phyloP scores from a whole-genome alignment of 2,797 vertebrate species.

The Dicrostonyx torquatus region DNA sequence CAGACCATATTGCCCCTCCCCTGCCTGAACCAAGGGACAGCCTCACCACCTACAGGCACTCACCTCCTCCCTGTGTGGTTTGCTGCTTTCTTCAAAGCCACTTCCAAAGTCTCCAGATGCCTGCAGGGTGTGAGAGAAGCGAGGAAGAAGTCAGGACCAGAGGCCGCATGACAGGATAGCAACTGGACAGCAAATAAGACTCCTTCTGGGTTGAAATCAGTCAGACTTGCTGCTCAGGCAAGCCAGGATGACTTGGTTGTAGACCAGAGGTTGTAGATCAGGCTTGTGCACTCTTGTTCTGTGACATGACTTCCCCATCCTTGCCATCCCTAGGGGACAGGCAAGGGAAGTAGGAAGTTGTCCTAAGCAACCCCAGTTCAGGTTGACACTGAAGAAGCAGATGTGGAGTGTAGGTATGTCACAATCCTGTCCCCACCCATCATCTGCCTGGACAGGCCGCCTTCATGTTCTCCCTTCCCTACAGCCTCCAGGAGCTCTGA shows the following conservation, averaged over 20 bases:
- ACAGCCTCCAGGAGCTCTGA: neutral
- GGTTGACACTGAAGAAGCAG: neutral
- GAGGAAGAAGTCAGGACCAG: neutral
- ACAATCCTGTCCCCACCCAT: neutral
- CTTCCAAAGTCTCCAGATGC: constrained; percentile 86
- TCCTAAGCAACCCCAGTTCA: neutral
- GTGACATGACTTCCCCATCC: neutral
- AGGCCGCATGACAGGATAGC: neutral
- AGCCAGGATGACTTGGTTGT: neutral
- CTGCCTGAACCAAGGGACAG: rapidly evolving
- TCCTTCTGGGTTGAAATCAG: no score
- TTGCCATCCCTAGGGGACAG: neutral
- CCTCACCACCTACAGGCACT: neutral
- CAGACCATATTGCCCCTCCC: neutral
- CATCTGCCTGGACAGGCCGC: neutral
- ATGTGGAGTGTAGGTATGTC: rapidly evolving
- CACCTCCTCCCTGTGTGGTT: constrained; percentile 45
- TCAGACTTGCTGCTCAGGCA: neutral
- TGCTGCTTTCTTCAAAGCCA: constrained; percentile 68
- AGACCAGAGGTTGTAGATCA: neutral
- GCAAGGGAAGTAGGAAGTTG: neutral
- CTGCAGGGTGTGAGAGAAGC: neutral
- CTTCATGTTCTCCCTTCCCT: neutral
- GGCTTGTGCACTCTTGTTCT: neutral
- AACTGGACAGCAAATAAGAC: neutral